Conservation (phyloP, 2,113 vertebrate species). For the Trogon surrucura region DNA sequence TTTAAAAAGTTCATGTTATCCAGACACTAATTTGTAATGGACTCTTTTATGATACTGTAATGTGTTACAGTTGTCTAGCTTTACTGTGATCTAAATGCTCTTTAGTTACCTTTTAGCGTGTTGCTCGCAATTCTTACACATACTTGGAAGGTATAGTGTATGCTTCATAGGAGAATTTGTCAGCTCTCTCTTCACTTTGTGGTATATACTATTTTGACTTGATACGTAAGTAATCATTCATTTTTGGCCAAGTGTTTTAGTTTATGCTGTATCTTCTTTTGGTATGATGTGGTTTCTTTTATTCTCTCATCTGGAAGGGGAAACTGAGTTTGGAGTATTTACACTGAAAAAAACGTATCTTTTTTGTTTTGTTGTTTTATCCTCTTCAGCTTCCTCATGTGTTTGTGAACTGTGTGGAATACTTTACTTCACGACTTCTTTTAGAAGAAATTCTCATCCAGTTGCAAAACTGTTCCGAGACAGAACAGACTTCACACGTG, state of each 20-base stretch:
- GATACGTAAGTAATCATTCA: background rate
- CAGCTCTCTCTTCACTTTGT: background rate
- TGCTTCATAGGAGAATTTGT: background rate
- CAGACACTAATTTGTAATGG: background rate
- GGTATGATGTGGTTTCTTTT: background rate
- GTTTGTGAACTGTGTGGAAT: constrained; percentile 89
- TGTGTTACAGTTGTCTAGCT: background rate
- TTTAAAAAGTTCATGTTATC: background rate
- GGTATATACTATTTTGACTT: background rate
- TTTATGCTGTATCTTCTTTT: background rate
- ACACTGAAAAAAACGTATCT: background rate
- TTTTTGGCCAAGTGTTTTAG: background rate
- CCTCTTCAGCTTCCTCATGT: constrained; percentile 85
- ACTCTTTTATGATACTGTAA: background rate
- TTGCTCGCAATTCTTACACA: background rate
- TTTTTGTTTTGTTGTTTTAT: background rate
- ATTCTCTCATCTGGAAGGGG: background rate
- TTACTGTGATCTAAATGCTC: background rate
- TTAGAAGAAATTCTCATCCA: constrained; percentile 88
- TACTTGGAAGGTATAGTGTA: background rate
- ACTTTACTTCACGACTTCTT: constrained; percentile 84
- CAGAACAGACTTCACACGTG: constrained; percentile 63
- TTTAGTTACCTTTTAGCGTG: background rate
- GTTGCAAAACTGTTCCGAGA: constrained; percentile 75
- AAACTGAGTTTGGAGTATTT: background rate